Evolutionary conservation across 2,113 vertebrate species (phyloP).

Genomic region (Lates calcarifer): DNA sequence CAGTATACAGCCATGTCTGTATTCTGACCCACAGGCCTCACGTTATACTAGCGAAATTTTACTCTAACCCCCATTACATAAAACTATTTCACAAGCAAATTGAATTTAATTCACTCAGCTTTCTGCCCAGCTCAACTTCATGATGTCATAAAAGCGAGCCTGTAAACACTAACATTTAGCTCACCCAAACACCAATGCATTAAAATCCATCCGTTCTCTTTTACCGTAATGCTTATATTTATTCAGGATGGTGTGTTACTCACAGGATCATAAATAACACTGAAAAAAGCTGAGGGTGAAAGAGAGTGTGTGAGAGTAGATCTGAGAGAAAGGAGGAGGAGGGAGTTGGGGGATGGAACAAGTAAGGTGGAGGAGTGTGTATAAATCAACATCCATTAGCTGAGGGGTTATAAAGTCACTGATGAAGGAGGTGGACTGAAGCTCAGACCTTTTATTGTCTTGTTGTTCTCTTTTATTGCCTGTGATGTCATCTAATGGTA

Average conservation of each 20-base stretch:
- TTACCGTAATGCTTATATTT: constrained; percentile 76
- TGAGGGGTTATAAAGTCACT: constrained; percentile 79
- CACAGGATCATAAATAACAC: constrained; percentile 75
- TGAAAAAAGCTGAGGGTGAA: constrained; percentile 33
- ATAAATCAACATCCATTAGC: constrained; percentile 86
- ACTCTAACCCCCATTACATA: constrained; percentile 36
- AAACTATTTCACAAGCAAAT: constrained; percentile 65
- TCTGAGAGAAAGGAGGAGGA: constrained; percentile 23
- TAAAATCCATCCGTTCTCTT: constrained; percentile 57
- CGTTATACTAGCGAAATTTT: constrained; percentile 15
- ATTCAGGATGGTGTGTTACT: constrained; percentile 66
- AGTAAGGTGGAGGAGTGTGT: constrained; percentile 65
- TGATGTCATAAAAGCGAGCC: constrained; percentile 77
- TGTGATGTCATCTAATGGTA: constrained; percentile 86
- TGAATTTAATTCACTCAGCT: constrained; percentile 68
- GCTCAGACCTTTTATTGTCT: constrained; percentile 79
- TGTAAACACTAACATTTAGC: constrained; percentile 69
- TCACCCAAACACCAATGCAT: constrained; percentile 46
- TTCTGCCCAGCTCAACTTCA: constrained; percentile 56
- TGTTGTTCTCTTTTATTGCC: constrained; percentile 83
- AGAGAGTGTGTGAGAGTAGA: constrained; percentile 32
- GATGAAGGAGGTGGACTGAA: constrained; percentile 79
- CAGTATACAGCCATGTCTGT: background rate
- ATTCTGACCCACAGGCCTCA: constrained; percentile 2
- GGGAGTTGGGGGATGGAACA: constrained; percentile 53